phyloP scores from a whole-genome alignment of 2,888 invertebrate genomes.

The Macrophya alboannulata region DNA sequence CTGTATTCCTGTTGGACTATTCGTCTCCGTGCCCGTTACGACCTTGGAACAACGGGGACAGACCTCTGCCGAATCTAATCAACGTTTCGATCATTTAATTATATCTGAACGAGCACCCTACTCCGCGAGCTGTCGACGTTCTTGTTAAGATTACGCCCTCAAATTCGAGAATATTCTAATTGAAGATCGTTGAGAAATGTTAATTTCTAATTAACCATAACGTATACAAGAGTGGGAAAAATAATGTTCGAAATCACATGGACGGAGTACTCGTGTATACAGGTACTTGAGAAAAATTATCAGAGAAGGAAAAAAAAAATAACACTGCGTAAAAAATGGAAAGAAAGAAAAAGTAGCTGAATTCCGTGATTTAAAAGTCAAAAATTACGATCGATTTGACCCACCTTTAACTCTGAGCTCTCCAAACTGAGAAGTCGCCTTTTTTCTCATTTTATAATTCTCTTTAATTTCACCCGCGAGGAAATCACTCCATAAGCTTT shows the following conservation, averaged over 20 bases:
- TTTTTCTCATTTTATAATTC: constrained; percentile 11
- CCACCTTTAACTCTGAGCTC: not conserved
- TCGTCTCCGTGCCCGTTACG: not conserved
- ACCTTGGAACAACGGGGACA: constrained; percentile 32
- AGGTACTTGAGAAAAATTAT: not conserved
- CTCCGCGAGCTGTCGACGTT: constrained; percentile 45
- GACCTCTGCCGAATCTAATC: constrained; percentile 48
- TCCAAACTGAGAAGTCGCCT: not conserved
- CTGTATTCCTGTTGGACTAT: not conserved
- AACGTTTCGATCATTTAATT: constrained; percentile 50
- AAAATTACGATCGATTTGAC: constrained; percentile 9
- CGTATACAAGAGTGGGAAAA: not conserved
- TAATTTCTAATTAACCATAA: constrained; percentile 34
- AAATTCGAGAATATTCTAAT: constrained; percentile 6
- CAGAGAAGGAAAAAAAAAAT: not conserved
- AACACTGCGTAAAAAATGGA: not conserved
- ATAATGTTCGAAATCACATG: constrained; percentile 4
- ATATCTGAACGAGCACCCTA: constrained; percentile 47
- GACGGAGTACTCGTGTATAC: not conserved
- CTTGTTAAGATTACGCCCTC: constrained; percentile 47
- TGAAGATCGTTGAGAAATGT: constrained; percentile 41
- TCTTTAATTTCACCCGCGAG: constrained; percentile 25
- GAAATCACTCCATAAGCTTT: constrained; percentile 15
- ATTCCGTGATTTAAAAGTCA: constrained; percentile 10
- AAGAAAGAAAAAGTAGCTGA: not conserved